A percentile compares a stretch with the other conserved stretches of the same genome.
These are phyloP conservation scores for Sorex araneus DNA, from an alignment of 2,113 vertebrate species.

Conservation along the genomic window DNA sequence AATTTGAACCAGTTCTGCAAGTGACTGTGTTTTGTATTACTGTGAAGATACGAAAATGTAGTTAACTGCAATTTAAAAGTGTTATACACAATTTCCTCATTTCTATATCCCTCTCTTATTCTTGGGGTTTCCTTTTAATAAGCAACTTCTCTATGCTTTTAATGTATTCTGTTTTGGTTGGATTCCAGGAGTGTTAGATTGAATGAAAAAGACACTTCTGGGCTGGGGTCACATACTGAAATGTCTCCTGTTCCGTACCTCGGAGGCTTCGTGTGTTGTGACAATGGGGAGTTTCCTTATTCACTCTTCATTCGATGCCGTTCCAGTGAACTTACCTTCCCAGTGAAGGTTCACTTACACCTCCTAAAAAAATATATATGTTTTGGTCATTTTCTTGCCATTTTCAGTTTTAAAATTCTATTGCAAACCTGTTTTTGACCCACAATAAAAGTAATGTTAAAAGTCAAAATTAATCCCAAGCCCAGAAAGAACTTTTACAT, in stretches of 20 bases:
- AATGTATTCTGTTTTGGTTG: conserved; percentile 83
- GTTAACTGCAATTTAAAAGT: conserved; percentile 87
- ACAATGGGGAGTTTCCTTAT: conserved; percentile 86
- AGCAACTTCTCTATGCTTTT: conserved; percentile 83
- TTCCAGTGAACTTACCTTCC: conserved; percentile 89
- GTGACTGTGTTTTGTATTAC: conserved; percentile 90
- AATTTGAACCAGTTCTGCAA: conserved; percentile 90
- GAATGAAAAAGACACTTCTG: conserved; percentile 84
- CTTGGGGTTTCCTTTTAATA: conserved; percentile 83
- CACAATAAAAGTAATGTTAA: too few relatives aligned
- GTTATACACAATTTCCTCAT: conserved; percentile 85
- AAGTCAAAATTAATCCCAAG: too few relatives aligned
- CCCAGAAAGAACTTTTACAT: too few relatives aligned
- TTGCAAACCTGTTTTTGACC: too few relatives aligned
- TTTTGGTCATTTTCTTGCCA: too few relatives aligned
- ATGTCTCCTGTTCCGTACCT: conserved; percentile 77
- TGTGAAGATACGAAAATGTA: conserved; percentile 88
- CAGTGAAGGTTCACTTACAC: conserved; percentile 89
- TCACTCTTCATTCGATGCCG: conserved; percentile 89
- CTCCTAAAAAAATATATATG: conserved; percentile 88
- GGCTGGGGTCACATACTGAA: conserved; percentile 81
- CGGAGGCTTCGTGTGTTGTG: conserved; percentile 68
- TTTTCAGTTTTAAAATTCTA: too few relatives aligned
- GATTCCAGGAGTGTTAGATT: conserved; percentile 83
- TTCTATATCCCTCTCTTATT: conserved; percentile 85